phyloP scores from a whole-genome alignment of 2,888 invertebrate genomes.

The Chironomus riparius region DNA sequence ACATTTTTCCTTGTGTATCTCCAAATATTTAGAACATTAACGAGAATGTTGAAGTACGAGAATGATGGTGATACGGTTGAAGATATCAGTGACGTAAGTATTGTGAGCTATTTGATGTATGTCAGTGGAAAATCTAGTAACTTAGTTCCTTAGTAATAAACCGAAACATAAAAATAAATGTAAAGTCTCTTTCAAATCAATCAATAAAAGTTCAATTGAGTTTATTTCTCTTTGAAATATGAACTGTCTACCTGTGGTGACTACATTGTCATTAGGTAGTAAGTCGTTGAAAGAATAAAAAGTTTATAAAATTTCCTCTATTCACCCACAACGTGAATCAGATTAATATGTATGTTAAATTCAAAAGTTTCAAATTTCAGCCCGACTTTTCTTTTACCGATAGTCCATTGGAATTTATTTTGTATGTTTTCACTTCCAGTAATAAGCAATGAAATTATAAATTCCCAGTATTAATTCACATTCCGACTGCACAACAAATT shows the following conservation, averaged over 20 bases:
- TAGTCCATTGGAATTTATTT: background rate
- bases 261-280: background rate
- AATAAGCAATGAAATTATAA: background rate
- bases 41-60: background rate
- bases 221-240: background rate
- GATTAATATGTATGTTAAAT: background rate
- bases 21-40: no score
- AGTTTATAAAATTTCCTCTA: no score
- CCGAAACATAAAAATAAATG: no score
- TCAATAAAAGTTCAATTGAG: background rate
- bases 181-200: background rate
- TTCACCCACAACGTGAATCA: no score
- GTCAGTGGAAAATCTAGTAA: no score
- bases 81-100: background rate
- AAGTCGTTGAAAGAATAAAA: no score
- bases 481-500: background rate
- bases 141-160: no score
- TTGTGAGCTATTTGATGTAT: background rate
- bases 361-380: background rate
- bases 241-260: background rate
- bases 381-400: background rate
- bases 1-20: no score
- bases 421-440: background rate
- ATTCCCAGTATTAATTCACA: background rate
- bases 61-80: background rate